A percentile compares a stretch with the other conserved stretches of the same genome.
phyloP scores from a whole-genome alignment of 2,888 invertebrate genomes.

The Lamellibrachia columna region DNA sequence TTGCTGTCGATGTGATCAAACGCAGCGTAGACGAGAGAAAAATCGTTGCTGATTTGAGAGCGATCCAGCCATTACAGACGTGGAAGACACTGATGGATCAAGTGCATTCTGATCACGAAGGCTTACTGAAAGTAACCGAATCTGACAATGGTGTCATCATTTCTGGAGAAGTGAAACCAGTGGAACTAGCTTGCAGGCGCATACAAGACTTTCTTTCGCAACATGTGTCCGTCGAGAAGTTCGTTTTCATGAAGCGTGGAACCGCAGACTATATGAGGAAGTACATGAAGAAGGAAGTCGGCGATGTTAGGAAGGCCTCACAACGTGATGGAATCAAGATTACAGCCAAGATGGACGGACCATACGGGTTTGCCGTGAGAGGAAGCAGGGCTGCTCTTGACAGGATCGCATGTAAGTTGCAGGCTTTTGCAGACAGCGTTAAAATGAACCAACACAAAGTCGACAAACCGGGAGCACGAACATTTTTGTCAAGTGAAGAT shows the following conservation, averaged over 20 bases:
- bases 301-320: neutral
- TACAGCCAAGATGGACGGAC: neutral
- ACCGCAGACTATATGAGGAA: slow-evolving; percentile 7
- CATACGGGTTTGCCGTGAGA: neutral
- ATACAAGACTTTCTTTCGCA: slow-evolving; percentile 20
- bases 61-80: neutral
- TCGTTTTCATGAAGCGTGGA: slow-evolving; percentile 24
- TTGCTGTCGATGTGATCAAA: neutral
- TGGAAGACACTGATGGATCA: neutral
- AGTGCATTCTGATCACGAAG: neutral
- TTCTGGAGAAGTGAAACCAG: neutral
- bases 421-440: neutral
- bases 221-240: slow-evolving; percentile 22
- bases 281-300: slow-evolving; percentile 24
- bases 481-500: neutral
- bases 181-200: slow-evolving; percentile 13
- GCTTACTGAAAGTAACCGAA: neutral
- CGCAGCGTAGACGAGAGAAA: neutral
- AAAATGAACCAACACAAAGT: neutral
- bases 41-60: neutral
- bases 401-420: neutral
- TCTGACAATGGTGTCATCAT: neutral
- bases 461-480: neutral
- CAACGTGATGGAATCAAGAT: neutral
- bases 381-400: neutral